These are phyloP conservation scores for Tachypleus tridentatus DNA, from an alignment of 1,140 invertebrate species.

Conservation along the genomic window DNA sequence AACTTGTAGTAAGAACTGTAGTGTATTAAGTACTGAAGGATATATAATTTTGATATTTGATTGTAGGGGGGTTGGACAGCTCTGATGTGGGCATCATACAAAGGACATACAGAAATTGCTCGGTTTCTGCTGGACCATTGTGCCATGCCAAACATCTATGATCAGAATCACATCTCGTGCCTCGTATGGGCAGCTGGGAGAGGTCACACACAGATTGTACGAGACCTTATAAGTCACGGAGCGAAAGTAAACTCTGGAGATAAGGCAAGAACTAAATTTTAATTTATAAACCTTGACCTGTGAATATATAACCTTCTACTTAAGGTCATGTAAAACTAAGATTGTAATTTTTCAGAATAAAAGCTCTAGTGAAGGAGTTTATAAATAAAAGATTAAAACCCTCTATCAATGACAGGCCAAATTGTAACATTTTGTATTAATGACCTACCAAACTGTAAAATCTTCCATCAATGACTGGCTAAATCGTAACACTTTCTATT, in stretches of 20 bases:
- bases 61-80: constrained; percentile 66
- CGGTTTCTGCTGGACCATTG: constrained; percentile 67
- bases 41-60: not conserved
- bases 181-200: constrained; percentile 87
- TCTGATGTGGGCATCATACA: constrained; percentile 95
- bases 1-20: no score
- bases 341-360: no score
- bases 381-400: no score
- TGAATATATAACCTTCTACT: no score
- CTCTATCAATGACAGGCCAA: no score
- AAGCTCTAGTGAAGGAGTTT: no score
- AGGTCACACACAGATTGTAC: constrained; percentile 72
- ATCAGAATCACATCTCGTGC: constrained; percentile 79
- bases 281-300: no score
- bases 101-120: constrained; percentile 68
- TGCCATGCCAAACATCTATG: constrained; percentile 89
- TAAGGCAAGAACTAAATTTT: constrained; percentile 45
- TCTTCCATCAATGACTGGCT: no score
- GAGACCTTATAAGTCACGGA: constrained; percentile 62
- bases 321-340: no score
- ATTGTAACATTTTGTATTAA: no score
- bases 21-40: not conserved
- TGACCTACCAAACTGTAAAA: no score
- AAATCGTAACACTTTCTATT: no score
- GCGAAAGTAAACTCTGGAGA: constrained; percentile 86